These are phyloP conservation scores for Tachina grossa DNA, from an alignment of 2,888 invertebrate genomes.

Conservation along the genomic window DNA sequence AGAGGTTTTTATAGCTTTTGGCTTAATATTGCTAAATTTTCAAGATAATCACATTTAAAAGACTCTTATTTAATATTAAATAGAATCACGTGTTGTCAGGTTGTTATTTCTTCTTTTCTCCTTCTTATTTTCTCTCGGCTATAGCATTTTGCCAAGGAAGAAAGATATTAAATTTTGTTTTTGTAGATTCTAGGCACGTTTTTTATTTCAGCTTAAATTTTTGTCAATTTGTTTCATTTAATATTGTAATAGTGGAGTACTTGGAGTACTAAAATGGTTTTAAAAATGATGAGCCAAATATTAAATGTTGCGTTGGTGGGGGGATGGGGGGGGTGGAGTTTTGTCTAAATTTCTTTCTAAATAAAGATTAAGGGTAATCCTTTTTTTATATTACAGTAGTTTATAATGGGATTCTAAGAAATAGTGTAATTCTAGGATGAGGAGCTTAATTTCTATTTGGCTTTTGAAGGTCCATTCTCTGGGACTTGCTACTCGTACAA, in stretches of 20 bases:
- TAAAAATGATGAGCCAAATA: conserved; percentile 46
- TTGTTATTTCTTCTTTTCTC: conserved; percentile 8
- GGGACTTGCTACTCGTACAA: too few relatives aligned
- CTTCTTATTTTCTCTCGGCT: not conserved
- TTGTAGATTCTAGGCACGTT: conserved; percentile 66
- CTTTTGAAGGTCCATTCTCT: not conserved
- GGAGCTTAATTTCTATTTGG: not conserved
- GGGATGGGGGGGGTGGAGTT: not conserved
- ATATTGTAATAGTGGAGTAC: conserved; percentile 27
- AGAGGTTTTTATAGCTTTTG: conserved; percentile 52
- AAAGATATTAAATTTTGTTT: conserved; percentile 39
- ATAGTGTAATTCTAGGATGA: not conserved
- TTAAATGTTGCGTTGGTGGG: conserved; percentile 23
- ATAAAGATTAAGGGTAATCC: not conserved
- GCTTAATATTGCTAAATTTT: conserved; percentile 57
- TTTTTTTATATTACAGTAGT: not conserved
- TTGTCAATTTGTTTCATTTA: conserved; percentile 47
- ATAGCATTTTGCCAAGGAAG: not conserved
- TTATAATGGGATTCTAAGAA: not conserved
- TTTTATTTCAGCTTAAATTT: conserved; percentile 48
- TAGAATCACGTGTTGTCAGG: conserved; percentile 65
- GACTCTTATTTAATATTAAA: conserved; percentile 66
- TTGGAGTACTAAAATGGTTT: conserved; percentile 35
- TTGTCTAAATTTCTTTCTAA: not conserved
- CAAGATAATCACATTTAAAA: conserved; percentile 67